Evolutionary conservation across 2,113 vertebrate genomes (phyloP).

Genomic region (Scartelaos histophorus): DNA sequence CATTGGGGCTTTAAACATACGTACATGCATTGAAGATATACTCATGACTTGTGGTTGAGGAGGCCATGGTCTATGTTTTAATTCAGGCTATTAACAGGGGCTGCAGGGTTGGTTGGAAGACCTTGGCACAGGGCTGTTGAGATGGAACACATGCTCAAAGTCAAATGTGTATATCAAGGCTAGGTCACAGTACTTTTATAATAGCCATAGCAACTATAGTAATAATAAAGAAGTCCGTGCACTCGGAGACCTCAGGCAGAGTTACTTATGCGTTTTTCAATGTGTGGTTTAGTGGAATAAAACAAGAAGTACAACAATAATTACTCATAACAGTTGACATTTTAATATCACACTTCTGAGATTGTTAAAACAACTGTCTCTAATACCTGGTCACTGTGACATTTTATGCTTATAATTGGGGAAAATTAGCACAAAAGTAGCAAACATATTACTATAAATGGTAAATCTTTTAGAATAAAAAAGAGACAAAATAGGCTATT

Average conservation of each 20-base stretch:
- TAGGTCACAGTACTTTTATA: background rate
- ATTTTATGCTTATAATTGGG: background rate
- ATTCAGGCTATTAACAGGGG: background rate
- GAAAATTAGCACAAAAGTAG: background rate
- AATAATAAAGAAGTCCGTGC: background rate
- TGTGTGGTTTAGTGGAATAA: background rate
- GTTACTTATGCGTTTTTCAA: background rate
- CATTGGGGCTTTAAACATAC: conserved; percentile 30
- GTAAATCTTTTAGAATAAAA: background rate
- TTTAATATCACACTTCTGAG: background rate
- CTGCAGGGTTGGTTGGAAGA: background rate
- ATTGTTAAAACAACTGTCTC: background rate
- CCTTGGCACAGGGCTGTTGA: background rate
- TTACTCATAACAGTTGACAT: background rate
- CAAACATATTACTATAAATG: too few relatives aligned
- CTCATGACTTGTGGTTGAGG: background rate
- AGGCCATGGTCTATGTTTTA: background rate
- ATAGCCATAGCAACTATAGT: background rate
- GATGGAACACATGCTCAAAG: background rate
- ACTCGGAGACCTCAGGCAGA: too few relatives aligned
- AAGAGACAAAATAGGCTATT: background rate
- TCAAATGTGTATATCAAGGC: background rate
- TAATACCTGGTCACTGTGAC: background rate
- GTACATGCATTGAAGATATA: background rate
- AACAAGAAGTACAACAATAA: background rate